Evolutionary conservation across 2,888 invertebrate species (phyloP).

Genomic region (Thera britannica): DNA sequence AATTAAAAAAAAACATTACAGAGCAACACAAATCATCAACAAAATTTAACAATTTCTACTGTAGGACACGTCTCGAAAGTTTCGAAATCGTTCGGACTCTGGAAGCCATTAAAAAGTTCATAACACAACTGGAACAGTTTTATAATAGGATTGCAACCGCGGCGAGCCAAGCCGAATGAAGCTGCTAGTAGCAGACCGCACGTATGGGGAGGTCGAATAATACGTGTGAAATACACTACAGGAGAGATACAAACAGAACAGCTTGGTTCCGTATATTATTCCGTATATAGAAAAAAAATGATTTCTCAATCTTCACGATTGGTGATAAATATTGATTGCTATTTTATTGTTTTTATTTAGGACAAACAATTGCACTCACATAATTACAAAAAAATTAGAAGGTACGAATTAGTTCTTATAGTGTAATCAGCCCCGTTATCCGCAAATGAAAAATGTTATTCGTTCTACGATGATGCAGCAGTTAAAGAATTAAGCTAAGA

Average conservation of each 20-base stretch:
- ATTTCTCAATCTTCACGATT: no score
- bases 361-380: no score
- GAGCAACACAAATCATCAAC: neutral
- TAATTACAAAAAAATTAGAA: no score
- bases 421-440: no score
- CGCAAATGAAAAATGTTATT: no score
- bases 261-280: slow-evolving; percentile 11
- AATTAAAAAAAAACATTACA: neutral
- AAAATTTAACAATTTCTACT: neutral
- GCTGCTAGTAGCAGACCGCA: slow-evolving; percentile 30
- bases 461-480: no score
- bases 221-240: slow-evolving; percentile 5
- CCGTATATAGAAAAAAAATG: neutral
- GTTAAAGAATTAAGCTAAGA: no score
- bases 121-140: slow-evolving; percentile 31
- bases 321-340: no score
- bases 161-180: slow-evolving; percentile 32
- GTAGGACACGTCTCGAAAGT: slow-evolving; percentile 18
- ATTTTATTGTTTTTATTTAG: no score
- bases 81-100: slow-evolving; percentile 10
- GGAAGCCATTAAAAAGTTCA: slow-evolving; percentile 29
- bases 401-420: no score
- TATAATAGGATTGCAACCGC: slow-evolving; percentile 19
- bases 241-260: neutral
- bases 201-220: slow-evolving; percentile 9